Base-by-base conservation (phyloP, 2,797 vertebrate species). In the Clarias pachynema region DNA sequence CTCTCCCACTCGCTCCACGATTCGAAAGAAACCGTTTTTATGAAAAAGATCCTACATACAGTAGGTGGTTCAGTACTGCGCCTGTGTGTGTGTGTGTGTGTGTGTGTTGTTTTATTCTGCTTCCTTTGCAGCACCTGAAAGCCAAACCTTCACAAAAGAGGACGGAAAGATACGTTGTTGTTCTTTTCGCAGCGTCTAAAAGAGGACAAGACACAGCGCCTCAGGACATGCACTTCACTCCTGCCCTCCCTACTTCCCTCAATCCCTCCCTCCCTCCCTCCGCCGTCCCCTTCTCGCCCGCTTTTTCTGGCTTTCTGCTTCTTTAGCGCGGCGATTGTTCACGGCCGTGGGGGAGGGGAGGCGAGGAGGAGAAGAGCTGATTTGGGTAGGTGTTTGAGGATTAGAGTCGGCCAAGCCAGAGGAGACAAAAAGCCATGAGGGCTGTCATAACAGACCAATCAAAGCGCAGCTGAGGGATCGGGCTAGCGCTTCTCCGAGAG, bases 301-400 rank as follows among this genome's bases (percentile, higher is more conserved):
- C 87, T 86, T 84, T 80, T 89, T 84, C 85, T 87, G 87, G 86
- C 90, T 87, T 93, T 94, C 86, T 94, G 90, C 88, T 90, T 89
- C 83, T 87, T 89, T 89, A 85, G 81, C 85, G 78, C 65, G 89
- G 87, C 86, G 85, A 89, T 89, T 89, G 90, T 98, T 98, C 96
- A 16, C 68, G 59, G 62, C 59, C 1, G 62, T 85, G 85, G 86
- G 88, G 89, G 85, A 86, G 78, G 87, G 86, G 88, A 65, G 73
- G 78, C 87, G 88, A 88, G 88, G 88, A 88, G 88, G 86, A 89
- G 91, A 89, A 88, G 87, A 91, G 91, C 90, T 91, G 91, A 91
- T 88, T 91, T 89, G 86, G 89, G 86, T 90, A 86, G 89, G 80
- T 86, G 90, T 89, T 88, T 86, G 89, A 90, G 92, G 92, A 92